Conservation (phyloP, 2,113 vertebrate genomes). For the Opisthocomus hoazin region DNA sequence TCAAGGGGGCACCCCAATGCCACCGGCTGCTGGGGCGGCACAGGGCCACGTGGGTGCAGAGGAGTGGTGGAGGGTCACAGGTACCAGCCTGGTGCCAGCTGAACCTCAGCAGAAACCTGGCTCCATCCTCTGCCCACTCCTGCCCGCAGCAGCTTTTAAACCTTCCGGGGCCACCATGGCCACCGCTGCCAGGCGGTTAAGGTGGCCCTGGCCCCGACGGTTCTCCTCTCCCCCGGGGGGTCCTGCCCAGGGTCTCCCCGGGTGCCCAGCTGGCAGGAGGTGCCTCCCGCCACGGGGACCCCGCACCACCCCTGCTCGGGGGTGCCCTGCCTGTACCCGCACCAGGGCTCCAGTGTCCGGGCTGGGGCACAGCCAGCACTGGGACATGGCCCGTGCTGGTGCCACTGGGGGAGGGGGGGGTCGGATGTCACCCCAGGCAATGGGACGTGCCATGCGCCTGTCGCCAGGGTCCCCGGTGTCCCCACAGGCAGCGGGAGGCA, state of each 20-base stretch:
- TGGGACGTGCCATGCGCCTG: neutral
- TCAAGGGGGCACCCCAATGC: neutral
- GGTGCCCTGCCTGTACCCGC: neutral
- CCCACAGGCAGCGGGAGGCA: neutral
- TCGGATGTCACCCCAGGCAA: neutral
- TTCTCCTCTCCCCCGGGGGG: neutral
- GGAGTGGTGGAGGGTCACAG: neutral
- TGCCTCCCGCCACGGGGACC: neutral
- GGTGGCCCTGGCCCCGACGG: too few relatives aligned
- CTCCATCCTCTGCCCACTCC: neutral
- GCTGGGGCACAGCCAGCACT: neutral
- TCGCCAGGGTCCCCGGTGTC: neutral
- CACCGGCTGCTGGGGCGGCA: neutral
- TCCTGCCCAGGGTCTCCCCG: too few relatives aligned
- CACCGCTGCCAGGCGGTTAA: neutral
- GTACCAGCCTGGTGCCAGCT: neutral
- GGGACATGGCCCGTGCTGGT: neutral
- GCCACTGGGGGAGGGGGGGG: neutral
- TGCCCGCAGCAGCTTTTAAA: neutral
- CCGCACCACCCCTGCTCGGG: too few relatives aligned
- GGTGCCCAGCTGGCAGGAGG: neutral
- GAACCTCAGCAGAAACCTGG: rapidly evolving
- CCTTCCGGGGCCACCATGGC: too few relatives aligned
- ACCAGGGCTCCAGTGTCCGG: rapidly evolving
- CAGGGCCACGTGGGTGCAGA: neutral